These are phyloP conservation scores for Etheostoma nigrum DNA, from an alignment of 2,797 vertebrate genomes.

Conservation along the genomic window DNA sequence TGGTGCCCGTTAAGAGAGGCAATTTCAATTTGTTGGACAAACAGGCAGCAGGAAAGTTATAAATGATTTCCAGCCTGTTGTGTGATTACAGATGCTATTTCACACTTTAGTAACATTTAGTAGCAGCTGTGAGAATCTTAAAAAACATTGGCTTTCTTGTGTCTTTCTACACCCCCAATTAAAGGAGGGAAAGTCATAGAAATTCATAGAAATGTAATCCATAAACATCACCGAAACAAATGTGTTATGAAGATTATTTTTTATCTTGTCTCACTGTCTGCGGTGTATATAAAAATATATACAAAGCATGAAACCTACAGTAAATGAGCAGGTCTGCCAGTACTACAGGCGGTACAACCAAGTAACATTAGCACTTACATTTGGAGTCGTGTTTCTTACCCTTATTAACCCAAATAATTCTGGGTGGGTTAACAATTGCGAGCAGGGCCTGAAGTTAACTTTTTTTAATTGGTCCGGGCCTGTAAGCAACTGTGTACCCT, in stretches of 20 bases:
- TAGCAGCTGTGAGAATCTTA: not conserved
- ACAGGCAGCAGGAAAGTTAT: not conserved
- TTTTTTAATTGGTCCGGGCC: too few species aligned
- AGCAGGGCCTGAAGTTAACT: too few species aligned
- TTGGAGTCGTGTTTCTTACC: too few species aligned
- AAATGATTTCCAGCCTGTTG: not conserved
- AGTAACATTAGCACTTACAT: too few species aligned
- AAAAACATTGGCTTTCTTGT: not conserved
- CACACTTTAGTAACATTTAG: not conserved
- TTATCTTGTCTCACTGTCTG: not conserved
- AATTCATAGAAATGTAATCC: not conserved
- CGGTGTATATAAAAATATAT: not conserved
- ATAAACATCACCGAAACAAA: not conserved
- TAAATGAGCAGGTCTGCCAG: too few species aligned
- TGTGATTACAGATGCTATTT: not conserved
- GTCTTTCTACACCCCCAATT: not conserved
- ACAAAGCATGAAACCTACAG: too few species aligned
- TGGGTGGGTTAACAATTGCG: too few species aligned
- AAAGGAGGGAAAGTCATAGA: not conserved
- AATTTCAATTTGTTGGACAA: slow-evolving; percentile 22
- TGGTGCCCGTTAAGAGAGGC: not conserved
- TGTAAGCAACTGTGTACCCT: too few species aligned
- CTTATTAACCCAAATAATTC: too few species aligned
- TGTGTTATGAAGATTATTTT: not conserved
- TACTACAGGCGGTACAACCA: too few species aligned